Evolutionary conservation across 2,888 invertebrate genomes (phyloP), one percentile per base, ranked within the genome.

Genomic region (Caenorhabditis sp.): DNA sequence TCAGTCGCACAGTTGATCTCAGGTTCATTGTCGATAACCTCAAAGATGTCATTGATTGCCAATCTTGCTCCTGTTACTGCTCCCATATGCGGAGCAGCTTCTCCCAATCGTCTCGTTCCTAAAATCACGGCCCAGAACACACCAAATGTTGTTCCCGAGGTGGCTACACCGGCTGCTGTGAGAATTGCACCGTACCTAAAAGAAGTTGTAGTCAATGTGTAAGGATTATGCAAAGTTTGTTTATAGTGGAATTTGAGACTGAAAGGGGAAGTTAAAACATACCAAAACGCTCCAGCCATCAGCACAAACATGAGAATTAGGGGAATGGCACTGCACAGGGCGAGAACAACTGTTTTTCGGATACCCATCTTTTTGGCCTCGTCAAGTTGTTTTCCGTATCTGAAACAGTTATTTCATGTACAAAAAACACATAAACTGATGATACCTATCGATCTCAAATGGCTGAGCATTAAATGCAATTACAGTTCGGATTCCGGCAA

Each of bases 51-150:
- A 3, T 94, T 94, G 0, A 95, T 95, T 0, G 96, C 95, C 0
- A 96, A 95, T 88, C 94, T 94, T 0, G 96, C 96, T 28, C 94
- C 94, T 0, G 95, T 95, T 87, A 96, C 95, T 8, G 95, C 94
- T 91, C 95, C 95, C 91, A 96, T 94, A 74, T 95, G 95, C 0
- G 96, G 96, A 0, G 95, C 94, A 0, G 95, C 95, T 92, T 95
- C 95, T 15, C 96, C 96, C 80, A 96, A 87, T 5, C 93, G 92
- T 84, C 93, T 92, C 8, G 92, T 92, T 4, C 92, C 93, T 44
- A 92, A 88, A 6, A 87, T 65, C 9, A 89, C 87, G 1, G 88
- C 82, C 89, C 89, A 89, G 51, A 89, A 89, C 18, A 88, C 87
- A 44, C 86, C 89, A 40, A 88, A 88, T 4, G 89, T 84, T n/a